Evolutionary conservation across 2,113 vertebrate genomes (phyloP), one percentile per base, ranked within the genome.

Genomic region (Gallinago undulata): DNA sequence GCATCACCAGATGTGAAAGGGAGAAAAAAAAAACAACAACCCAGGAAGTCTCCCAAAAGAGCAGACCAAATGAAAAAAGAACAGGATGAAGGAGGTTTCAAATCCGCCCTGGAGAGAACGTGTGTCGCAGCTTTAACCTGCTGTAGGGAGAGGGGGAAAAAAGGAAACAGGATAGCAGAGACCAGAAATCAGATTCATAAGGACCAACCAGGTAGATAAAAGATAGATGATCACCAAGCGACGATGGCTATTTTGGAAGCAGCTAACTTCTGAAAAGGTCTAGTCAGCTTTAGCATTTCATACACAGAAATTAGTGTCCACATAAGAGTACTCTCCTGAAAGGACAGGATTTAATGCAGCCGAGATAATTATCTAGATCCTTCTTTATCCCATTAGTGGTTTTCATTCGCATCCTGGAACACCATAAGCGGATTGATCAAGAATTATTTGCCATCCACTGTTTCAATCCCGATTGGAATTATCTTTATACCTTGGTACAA

Each of bases 301-400:
- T 86, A 79, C 78, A 90, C 83, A 76, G 57, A 88, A 95, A 92
- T 75, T 51, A 85, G 80, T 92, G 91, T 96, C 91, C 82, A 18
- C 76, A 76, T 74, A 96, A 93, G 55, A 97, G 45, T 70, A 91
- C 82, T 57, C 82, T 96, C 87, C 84, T 94, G 90, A 92, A 96
- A 95, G 85, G 83, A 93, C 72, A 73, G 89, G 85, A 96, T 96
- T 95, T 96, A 93, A 97, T 84, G 93, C 92, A 93, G 94, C 81
- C 22, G 1, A 97, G 97, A 98, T 98, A 97, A 98, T 98, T 98
- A 97, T 98, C 97, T 97, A 97, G 95, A 98, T 97, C 97, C 97
- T 90, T 96, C 94, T 97, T 97, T 96, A 98, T 98, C 97, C 97
- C 97, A 98, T 98, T 98, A 98, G 96, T 94, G 95, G 91, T 94